Evolutionary conservation across 2,888 invertebrate genomes (phyloP).

Genomic region (Protula sp.): DNA sequence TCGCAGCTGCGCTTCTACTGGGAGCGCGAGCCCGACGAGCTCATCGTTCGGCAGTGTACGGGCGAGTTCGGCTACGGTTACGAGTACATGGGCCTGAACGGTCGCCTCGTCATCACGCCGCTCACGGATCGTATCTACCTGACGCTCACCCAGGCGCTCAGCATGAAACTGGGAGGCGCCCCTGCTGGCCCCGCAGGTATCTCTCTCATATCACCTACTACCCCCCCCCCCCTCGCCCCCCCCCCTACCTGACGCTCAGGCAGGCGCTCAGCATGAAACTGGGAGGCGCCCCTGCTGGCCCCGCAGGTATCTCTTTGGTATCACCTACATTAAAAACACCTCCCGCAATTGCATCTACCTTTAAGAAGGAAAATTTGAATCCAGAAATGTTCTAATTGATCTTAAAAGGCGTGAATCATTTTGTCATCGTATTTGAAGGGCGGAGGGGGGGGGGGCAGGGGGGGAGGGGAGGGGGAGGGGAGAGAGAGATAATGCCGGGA

Average conservation of each 20-base stretch:
- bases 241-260: conserved; percentile 87
- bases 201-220: too few relatives aligned
- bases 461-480: too few relatives aligned
- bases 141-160: conserved; percentile 78
- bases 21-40: conserved; percentile 73
- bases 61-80: conserved; percentile 87
- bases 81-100: conserved; percentile 91
- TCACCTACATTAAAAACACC: conserved; percentile 84
- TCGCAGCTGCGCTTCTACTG: conserved; percentile 89
- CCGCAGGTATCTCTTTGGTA: too few relatives aligned
- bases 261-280: conserved; percentile 80
- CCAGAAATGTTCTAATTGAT: too few relatives aligned
- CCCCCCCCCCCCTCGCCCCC: conserved; percentile 85
- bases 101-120: conserved; percentile 84
- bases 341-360: conserved; percentile 87
- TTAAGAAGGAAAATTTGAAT: too few relatives aligned
- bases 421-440: too few relatives aligned
- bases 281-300: conserved; percentile 78
- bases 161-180: conserved; percentile 86
- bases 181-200: conserved; percentile 65
- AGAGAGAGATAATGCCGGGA: too few relatives aligned
- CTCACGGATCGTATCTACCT: conserved; percentile 87
- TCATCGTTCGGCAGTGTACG: conserved; percentile 75
- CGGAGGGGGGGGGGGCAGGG: too few relatives aligned
- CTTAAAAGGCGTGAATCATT: too few relatives aligned